phyloP scores from a whole-genome alignment of 64 coral and sea anemone species.

The Anthopleura sola region DNA sequence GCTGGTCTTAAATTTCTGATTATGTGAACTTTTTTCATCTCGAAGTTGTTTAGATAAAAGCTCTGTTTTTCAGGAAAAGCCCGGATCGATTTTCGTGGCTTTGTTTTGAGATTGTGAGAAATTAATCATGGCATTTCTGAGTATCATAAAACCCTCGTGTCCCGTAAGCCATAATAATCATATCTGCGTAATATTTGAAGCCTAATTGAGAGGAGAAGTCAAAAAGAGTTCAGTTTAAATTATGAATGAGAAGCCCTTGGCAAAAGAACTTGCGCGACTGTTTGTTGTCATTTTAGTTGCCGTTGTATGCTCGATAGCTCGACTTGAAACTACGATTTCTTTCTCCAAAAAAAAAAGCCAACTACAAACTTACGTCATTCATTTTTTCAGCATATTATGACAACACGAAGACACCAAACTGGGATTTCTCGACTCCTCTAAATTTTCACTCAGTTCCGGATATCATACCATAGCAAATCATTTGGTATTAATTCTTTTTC shows the following conservation, averaged over 20 bases:
- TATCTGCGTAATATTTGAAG: background rate
- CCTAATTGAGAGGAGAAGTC: background rate
- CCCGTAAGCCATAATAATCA: background rate
- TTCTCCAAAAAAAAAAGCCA: background rate
- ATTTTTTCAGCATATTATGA: background rate
- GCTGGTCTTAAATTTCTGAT: background rate
- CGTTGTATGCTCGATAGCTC: too few relatives aligned
- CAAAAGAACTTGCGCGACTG: background rate
- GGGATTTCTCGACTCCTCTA: background rate
- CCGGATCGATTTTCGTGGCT: background rate
- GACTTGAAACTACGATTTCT: too few relatives aligned
- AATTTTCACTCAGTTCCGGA: background rate
- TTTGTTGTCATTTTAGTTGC: background rate
- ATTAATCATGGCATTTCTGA: background rate
- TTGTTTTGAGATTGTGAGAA: background rate
- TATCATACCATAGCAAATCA: background rate
- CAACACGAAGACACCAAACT: background rate
- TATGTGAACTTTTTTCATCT: background rate
- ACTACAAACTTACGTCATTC: background rate
- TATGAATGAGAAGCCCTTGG: background rate
- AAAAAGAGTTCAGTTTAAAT: background rate
- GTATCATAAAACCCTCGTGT: background rate
- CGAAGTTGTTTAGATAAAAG: background rate
- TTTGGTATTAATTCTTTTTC: conserved; percentile 38
- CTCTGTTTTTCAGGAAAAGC: background rate